Evolutionary conservation across 2,888 invertebrate species (phyloP).

Genomic region (Caenorhabditis sp.): DNA sequence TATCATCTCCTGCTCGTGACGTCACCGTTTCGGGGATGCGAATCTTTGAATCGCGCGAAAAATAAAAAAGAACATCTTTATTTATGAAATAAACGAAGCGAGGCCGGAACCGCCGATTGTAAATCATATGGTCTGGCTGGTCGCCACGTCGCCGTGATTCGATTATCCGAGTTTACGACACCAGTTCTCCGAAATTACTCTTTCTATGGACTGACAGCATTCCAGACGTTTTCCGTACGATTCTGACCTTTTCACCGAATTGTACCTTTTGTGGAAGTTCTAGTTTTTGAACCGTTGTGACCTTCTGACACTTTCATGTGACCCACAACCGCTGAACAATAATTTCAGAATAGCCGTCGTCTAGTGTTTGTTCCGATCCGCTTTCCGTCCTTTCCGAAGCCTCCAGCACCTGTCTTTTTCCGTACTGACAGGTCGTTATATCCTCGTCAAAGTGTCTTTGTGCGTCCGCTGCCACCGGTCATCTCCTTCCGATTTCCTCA

Average conservation of each 20-base stretch:
- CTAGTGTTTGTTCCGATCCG: too few species aligned
- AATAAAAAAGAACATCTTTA: not conserved
- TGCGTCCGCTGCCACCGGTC: conserved; percentile 11
- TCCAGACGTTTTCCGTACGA: not conserved
- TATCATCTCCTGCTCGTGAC: conserved; percentile 25
- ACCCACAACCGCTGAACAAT: too few species aligned
- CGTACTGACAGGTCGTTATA: conserved; percentile 30
- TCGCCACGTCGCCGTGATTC: conserved; percentile 16
- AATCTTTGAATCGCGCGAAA: conserved; percentile 21
- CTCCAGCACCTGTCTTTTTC: not conserved
- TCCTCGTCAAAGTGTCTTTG: conserved; percentile 43
- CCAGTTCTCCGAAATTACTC: conserved; percentile 23
- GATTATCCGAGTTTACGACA: conserved; percentile 41
- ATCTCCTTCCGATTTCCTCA: conserved; percentile 13
- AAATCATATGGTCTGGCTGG: conserved; percentile 33
- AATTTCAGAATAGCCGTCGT: too few species aligned
- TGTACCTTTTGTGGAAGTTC: too few species aligned
- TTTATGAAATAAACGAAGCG: conserved; percentile 7
- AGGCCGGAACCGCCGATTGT: conserved; percentile 22
- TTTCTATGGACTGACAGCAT: not conserved
- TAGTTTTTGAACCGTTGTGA: not conserved
- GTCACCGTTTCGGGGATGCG: conserved; percentile 13
- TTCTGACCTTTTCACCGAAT: too few species aligned
- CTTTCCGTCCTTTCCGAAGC: not conserved
- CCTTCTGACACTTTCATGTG: not conserved